These are phyloP conservation scores for Parapsyche elsis DNA, from an alignment of 1,140 invertebrate species.

Conservation along the genomic window DNA sequence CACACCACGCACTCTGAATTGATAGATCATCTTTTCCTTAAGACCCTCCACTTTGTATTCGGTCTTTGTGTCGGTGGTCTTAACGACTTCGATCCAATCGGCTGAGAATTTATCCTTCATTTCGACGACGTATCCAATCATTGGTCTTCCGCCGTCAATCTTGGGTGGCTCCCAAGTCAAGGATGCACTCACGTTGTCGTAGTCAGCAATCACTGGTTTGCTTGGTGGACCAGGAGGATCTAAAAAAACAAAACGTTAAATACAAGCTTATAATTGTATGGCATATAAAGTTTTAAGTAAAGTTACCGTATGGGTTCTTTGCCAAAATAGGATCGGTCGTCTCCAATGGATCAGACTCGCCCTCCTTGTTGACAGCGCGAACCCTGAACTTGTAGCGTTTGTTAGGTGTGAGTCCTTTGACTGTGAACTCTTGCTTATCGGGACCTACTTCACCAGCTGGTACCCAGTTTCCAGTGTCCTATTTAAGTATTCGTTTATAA, in stretches of 20 bases:
- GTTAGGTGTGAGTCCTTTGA: conserved; percentile 94
- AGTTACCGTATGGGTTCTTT: conserved; percentile 94
- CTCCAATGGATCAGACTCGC: conserved; percentile 95
- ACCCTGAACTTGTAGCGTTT: conserved; percentile 99
- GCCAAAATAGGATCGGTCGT: conserved; percentile 89
- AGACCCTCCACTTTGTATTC: conserved; percentile 86
- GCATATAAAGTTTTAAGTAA: neutral
- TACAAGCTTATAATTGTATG: conserved; percentile 1
- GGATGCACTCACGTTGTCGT: conserved; percentile 90
- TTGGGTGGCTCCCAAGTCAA: conserved; percentile 91
- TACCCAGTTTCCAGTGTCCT: conserved; percentile 91
- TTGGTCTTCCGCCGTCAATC: conserved; percentile 93
- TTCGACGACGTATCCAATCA: conserved; percentile 94
- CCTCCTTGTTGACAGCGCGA: conserved; percentile 98
- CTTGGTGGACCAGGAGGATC: conserved; percentile 89
- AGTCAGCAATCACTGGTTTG: conserved; percentile 93
- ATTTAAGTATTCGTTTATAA: neutral
- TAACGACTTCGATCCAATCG: conserved; percentile 87
- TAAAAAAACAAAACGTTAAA: conserved; percentile 58
- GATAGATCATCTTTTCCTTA: conserved; percentile 93
- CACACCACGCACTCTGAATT: conserved; percentile 91
- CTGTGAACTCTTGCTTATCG: conserved; percentile 82
- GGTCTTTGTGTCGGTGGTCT: conserved; percentile 81
- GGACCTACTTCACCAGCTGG: conserved; percentile 91
- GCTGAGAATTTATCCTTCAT: conserved; percentile 94